Base-by-base conservation (phyloP, 2,797 vertebrate genomes). In the Liasis olivaceus region DNA sequence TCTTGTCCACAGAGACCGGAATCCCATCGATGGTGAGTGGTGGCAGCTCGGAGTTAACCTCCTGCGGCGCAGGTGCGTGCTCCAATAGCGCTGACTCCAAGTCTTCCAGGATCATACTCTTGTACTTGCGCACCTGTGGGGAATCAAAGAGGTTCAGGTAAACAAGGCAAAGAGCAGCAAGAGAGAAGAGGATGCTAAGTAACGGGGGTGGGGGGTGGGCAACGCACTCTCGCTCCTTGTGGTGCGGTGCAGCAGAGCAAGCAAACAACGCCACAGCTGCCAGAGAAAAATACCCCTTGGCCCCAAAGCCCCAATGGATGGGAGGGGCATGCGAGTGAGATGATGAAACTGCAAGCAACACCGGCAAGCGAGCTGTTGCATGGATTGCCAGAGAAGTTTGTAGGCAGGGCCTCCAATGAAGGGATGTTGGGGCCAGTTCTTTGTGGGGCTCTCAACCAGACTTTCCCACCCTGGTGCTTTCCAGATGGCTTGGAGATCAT, bases 1-100 rank as follows among this genome's bases (percentile, higher is more conserved):
- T 99, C 96, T 99, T 99, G 97, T 99, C 99, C 97, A 99, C 99
- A 1, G 99, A 99, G 81, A 99, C 99, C 0, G 99, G 99, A 97
- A 99, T 99, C 96, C 99, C 99, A 0, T 99, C 99, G 0, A 99
- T 99, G 95, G 99, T 99, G 93, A 99, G 98, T 2, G 99, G 99
- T 0, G 99, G 99, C 92, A 99, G 97, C 96, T 99, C 99, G 0
- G 99, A 99, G 96, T 98, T 98, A 95, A 99, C 96, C 88, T 99
- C 99, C 89, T 99, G 98, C 12, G 98, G 98, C 0, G 99, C 96
- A 4, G 99, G 99, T 14, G 99, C 99, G 3, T 99, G 99, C 94
- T 99, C 99, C 0, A 99, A 98, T 92, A 99, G 96, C 0, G 99
- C 99, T 0, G 99, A 99, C 97, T 99, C 99, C 97, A 99, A 97